These are phyloP conservation scores for Pocillopora verrucosa DNA, from an alignment of 64 coral and sea anemone species.

Conservation along the genomic window DNA sequence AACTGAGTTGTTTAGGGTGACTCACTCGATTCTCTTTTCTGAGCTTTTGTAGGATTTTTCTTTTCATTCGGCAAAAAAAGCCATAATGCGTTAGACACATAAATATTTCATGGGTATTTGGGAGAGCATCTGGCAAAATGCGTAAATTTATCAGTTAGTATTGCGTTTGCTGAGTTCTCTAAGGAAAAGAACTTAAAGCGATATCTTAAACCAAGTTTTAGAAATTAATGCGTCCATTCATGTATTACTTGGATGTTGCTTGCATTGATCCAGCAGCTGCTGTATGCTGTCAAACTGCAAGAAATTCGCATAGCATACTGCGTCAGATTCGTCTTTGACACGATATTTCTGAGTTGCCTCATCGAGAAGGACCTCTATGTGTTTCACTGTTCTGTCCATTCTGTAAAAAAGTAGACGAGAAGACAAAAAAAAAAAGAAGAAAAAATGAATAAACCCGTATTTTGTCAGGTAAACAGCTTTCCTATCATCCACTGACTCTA, in stretches of 20 bases:
- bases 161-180: too few species aligned
- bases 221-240: neutral
- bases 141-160: too few species aligned
- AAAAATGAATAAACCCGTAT: neutral
- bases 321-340: slow-evolving; percentile 80
- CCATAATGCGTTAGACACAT: too few species aligned
- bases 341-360: slow-evolving; percentile 86
- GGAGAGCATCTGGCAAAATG: too few species aligned
- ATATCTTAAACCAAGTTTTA: neutral
- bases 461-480: too few species aligned
- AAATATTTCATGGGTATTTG: too few species aligned
- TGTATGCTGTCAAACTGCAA: slow-evolving; percentile 90
- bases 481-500: too few species aligned
- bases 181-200: too few species aligned
- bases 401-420: neutral
- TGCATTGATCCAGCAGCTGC: slow-evolving; percentile 85
- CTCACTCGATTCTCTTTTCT: too few species aligned
- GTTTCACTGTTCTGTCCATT: slow-evolving; percentile 73
- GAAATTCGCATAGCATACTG: slow-evolving; percentile 85
- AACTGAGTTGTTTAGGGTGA: too few species aligned
- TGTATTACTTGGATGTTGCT: slow-evolving; percentile 78
- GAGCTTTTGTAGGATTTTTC: too few species aligned
- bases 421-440: neutral
- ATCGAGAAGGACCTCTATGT: slow-evolving; percentile 72
- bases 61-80: too few species aligned